phyloP scores from a whole-genome alignment of 2,888 invertebrate genomes.

The Amorpha juglandis region DNA sequence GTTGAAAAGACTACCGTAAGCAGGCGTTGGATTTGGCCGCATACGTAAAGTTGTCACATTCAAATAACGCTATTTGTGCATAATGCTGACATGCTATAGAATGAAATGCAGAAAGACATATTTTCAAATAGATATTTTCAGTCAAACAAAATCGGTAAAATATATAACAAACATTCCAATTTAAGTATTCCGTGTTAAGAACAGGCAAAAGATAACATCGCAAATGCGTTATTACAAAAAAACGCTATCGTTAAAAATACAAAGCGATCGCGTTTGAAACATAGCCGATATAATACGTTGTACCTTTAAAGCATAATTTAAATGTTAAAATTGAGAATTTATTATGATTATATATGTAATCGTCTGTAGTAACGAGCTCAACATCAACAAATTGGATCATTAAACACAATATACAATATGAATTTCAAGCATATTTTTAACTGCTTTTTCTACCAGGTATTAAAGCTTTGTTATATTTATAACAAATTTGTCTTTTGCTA shows the following conservation, averaged over 20 bases:
- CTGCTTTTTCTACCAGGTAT: too few relatives aligned
- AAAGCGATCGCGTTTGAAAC: not conserved
- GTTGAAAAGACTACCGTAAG: not conserved
- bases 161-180: not conserved
- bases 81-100: slow-evolving; percentile 27
- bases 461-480: too few relatives aligned
- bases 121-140: slow-evolving; percentile 18
- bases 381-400: not conserved
- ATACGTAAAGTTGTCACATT: slow-evolving; percentile 8
- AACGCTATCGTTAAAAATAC: slow-evolving; percentile 1
- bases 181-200: not conserved
- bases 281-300: too few relatives aligned
- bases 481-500: too few relatives aligned
- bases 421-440: not conserved
- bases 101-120: slow-evolving; percentile 9
- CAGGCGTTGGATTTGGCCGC: not conserved
- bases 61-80: slow-evolving; percentile 26
- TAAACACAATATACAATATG: not conserved
- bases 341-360: slow-evolving; percentile 11
- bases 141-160: slow-evolving; percentile 9
- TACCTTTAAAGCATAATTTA: too few relatives aligned
- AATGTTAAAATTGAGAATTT: slow-evolving; percentile 3
- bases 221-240: not conserved
- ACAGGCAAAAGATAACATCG: not conserved
- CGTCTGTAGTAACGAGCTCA: not conserved